Evolutionary conservation across 2,113 vertebrate species (phyloP).

Genomic region (Archilochus colubris): DNA sequence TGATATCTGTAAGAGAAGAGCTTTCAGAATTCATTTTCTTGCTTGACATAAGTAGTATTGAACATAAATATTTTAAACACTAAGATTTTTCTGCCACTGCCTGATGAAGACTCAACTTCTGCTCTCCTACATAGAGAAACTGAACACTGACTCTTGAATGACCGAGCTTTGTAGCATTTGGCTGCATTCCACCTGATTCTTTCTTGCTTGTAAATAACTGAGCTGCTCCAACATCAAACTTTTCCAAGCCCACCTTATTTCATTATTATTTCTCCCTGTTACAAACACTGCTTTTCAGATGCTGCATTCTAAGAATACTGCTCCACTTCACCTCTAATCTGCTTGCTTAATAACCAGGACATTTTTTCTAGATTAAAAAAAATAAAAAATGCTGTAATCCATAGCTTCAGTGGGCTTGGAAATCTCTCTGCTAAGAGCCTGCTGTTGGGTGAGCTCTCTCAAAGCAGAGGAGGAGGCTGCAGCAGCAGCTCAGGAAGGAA

Average conservation of each 20-base stretch:
- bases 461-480: neutral
- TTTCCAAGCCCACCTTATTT: neutral
- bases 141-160: neutral
- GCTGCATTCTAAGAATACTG: neutral
- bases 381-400: neutral
- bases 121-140: neutral
- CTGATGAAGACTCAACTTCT: neutral
- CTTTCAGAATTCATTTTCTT: neutral
- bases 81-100: neutral
- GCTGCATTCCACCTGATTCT: neutral
- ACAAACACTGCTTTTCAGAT: neutral
- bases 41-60: neutral
- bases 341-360: neutral
- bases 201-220: neutral
- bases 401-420: neutral
- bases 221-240: neutral
- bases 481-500: neutral
- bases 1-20: neutral
- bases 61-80: neutral
- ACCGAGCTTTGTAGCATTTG: neutral
- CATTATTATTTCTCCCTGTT: neutral
- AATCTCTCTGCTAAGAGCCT: neutral
- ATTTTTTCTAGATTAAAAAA: neutral
- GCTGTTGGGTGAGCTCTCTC: neutral
- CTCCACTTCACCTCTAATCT: neutral